Evolutionary conservation across 2,113 vertebrate genomes (phyloP).

Genomic region (Grantiella picta): DNA sequence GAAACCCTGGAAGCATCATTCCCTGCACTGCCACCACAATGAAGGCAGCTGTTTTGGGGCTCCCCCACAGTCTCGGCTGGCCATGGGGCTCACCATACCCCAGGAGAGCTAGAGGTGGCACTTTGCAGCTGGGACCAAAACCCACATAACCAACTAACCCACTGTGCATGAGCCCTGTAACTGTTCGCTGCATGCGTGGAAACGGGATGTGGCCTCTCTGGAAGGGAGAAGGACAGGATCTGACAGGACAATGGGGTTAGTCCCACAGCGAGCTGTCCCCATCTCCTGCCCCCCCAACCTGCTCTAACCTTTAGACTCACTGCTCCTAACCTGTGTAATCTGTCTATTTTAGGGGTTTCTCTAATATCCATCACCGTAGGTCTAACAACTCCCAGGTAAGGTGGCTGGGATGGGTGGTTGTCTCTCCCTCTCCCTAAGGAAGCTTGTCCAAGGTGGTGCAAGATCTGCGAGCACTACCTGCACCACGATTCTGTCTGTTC

Average conservation of each 20-base stretch:
- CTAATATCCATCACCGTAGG: slow-evolving; percentile 49
- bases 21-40: background rate
- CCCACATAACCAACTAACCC: slow-evolving; percentile 38
- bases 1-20: background rate
- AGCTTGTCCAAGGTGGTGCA: rapidly evolving
- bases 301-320: slow-evolving; percentile 27
- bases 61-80: rapidly evolving
- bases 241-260: background rate
- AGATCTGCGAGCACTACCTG: background rate
- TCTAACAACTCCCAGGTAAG: slow-evolving; percentile 62
- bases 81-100: rapidly evolving
- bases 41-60: background rate
- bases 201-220: rapidly evolving
- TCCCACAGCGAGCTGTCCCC: background rate
- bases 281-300: background rate
- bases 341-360: slow-evolving; percentile 57
- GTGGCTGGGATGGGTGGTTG: slow-evolving; percentile 5
- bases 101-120: background rate
- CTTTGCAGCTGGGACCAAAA: background rate
- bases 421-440: background rate
- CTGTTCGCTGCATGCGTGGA: background rate
- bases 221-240: background rate
- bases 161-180: slow-evolving; percentile 11
- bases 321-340: slow-evolving; percentile 46
- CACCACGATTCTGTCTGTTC: background rate